Base-by-base conservation (phyloP, 2,113 vertebrate genomes). In the Python bivittatus region DNA sequence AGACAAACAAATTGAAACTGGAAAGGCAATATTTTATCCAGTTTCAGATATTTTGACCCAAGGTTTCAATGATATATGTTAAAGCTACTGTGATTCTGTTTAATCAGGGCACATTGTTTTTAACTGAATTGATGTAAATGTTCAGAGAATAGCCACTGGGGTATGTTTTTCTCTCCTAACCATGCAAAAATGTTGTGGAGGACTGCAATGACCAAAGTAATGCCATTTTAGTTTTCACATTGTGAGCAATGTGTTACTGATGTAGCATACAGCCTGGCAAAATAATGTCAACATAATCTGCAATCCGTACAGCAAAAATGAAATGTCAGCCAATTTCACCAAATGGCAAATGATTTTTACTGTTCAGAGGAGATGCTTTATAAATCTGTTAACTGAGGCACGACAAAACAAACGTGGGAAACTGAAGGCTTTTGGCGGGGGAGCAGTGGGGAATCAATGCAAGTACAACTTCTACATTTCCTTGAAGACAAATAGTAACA, bases 261-360 rank as follows among this genome's bases (percentile, higher is more conserved):
- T 94, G 93, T 95, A 96, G 95, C 96, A 96, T 96, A 95, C 94
- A 84, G 8, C 95, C 96, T 93, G 96, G 93, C 6, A 42, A 98
- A 98, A 97, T 97, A 97, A 97, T 97, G 97, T 98, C 97, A 97
- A 97, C 97, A 96, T 96, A 97, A 97, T 97, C 96, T 96, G 94
- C 97, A 98, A 97, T 98, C 97, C 97, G 96, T 96, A 97, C 95
- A 97, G 97, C 97, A 97, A 97, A 98, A 97, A 96, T 96, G 96
- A 98, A 98, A 98, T 98, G 98, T 97, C 98, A 98, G 97, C 98
- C 98, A 98, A 94, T 97, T 97, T 92, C 86, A 96, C 97, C 98
- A 98, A 98, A 98, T 98, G 97, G 97, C 95, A 98, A 98, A 97
- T 97, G 95, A 92, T 94, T 97, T 92, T 97, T 97, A 92, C 95